phyloP scores from a whole-genome alignment of 2,888 invertebrate species.

The Apamea monoglypha region DNA sequence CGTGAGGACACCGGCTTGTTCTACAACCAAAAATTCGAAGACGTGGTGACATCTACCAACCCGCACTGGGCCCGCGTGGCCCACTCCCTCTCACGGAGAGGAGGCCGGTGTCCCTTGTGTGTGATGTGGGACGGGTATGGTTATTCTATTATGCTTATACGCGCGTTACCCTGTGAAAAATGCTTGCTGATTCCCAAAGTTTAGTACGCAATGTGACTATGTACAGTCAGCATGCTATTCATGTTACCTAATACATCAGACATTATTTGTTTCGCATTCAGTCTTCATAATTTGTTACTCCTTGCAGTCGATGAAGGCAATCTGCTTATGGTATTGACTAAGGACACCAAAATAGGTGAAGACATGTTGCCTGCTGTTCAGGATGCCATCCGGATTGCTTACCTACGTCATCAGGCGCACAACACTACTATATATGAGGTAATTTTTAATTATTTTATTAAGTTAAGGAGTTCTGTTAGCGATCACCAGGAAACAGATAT shows the following conservation, averaged over 20 bases:
- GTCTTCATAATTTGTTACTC: neutral
- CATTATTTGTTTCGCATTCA: neutral
- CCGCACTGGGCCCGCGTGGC: too few species aligned
- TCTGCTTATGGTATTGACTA: slow-evolving; percentile 73
- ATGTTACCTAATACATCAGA: neutral
- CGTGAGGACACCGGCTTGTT: too few species aligned
- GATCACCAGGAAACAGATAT: neutral
- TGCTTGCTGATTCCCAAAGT: neutral
- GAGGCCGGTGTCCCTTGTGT: too few species aligned
- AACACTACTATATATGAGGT: slow-evolving; percentile 68
- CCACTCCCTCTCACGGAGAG: too few species aligned
- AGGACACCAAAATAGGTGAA: slow-evolving; percentile 67
- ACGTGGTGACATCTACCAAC: too few species aligned
- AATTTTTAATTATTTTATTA: too few species aligned
- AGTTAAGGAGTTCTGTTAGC: neutral
- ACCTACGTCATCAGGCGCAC: slow-evolving; percentile 67
- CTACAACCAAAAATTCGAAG: too few species aligned
- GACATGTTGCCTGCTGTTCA: slow-evolving; percentile 69
- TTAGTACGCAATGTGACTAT: neutral
- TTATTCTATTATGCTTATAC: too few species aligned
- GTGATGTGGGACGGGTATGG: too few species aligned
- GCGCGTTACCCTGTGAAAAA: neutral
- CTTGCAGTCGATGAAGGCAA: slow-evolving; percentile 74
- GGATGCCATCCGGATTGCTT: slow-evolving; percentile 73
- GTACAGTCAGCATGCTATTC: neutral